A percentile compares a stretch with the other conserved stretches of the same genome.
phyloP scores from a whole-genome alignment of 1,140 invertebrate genomes.

The Ganaspis sp. region DNA sequence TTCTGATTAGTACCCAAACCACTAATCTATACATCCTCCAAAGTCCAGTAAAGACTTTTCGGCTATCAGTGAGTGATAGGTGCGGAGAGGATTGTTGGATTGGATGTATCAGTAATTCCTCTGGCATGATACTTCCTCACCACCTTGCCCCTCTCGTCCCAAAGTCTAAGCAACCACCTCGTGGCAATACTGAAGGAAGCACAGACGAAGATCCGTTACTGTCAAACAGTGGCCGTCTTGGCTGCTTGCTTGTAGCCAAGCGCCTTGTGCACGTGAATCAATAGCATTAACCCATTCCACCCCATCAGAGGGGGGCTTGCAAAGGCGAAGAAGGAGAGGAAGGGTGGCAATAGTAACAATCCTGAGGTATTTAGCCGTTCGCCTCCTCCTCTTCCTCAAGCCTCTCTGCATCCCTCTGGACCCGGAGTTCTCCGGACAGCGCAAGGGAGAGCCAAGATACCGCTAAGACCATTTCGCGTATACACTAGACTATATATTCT shows the following conservation, averaged over 20 bases:
- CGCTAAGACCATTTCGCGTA: slow-evolving; percentile 73
- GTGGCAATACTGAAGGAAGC: slow-evolving; percentile 46
- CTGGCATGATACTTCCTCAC: slow-evolving; percentile 21
- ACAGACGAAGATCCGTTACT: slow-evolving; percentile 71
- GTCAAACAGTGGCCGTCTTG: slow-evolving; percentile 73
- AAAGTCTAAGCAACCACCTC: slow-evolving; percentile 52
- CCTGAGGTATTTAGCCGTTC: slow-evolving; percentile 76
- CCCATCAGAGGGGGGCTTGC: slow-evolving; percentile 70
- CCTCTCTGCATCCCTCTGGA: slow-evolving; percentile 1
- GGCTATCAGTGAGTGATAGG: slow-evolving; percentile 24
- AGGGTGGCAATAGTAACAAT: slow-evolving; percentile 76
- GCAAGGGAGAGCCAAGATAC: slow-evolving; percentile 73
- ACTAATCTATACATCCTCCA: slow-evolving; percentile 29
- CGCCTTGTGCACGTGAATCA: slow-evolving; percentile 75
- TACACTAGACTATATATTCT: slow-evolving; percentile 58
- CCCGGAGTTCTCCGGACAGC: slow-evolving; percentile 61
- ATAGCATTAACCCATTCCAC: slow-evolving; percentile 77
- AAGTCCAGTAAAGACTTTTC: slow-evolving; percentile 31
- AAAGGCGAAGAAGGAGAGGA: slow-evolving; percentile 58
- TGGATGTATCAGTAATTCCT: slow-evolving; percentile 25
- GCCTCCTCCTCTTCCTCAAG: slow-evolving; percentile 46
- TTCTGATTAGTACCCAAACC: slow-evolving; percentile 25
- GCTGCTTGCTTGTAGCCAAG: slow-evolving; percentile 52
- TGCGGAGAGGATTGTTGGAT: slow-evolving; percentile 15
- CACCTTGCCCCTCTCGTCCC: slow-evolving; percentile 27